A percentile compares a stretch with the other conserved stretches of the same genome.
phyloP scores from a whole-genome alignment of 2,888 invertebrate species.

The Oligia strigilis region DNA sequence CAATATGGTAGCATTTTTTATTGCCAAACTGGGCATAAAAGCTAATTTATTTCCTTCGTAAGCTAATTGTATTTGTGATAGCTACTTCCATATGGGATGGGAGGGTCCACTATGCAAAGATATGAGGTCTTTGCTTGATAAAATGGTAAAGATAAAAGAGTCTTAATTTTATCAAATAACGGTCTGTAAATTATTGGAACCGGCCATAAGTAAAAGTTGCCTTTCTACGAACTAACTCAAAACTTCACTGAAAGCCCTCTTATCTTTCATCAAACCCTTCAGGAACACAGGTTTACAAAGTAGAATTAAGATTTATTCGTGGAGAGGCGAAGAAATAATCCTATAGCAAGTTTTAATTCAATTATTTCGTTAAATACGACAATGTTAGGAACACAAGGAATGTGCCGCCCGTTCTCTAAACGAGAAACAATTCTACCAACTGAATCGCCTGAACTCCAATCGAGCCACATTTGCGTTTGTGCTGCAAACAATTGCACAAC shows the following conservation, averaged over 20 bases:
- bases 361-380: conserved; percentile 75
- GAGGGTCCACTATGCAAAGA: background rate
- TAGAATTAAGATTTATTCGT: conserved; percentile 63
- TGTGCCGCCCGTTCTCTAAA: conserved; percentile 72
- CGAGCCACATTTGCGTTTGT: conserved; percentile 67
- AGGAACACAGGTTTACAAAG: conserved; percentile 46
- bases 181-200: background rate
- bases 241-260: background rate
- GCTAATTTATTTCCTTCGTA: background rate
- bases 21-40: background rate
- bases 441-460: conserved; percentile 50
- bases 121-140: background rate
- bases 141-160: background rate
- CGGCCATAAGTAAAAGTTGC: background rate
- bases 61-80: background rate
- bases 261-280: conserved; percentile 12
- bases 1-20: background rate
- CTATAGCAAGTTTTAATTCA: conserved; percentile 73
- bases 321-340: conserved; percentile 63
- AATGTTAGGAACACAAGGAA: conserved; percentile 67
- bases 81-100: background rate
- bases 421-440: conserved; percentile 78
- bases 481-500: conserved; percentile 50
- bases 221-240: background rate
- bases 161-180: background rate